Conservation (phyloP, 2,888 invertebrate genomes). For the Campopleginae sp. region DNA sequence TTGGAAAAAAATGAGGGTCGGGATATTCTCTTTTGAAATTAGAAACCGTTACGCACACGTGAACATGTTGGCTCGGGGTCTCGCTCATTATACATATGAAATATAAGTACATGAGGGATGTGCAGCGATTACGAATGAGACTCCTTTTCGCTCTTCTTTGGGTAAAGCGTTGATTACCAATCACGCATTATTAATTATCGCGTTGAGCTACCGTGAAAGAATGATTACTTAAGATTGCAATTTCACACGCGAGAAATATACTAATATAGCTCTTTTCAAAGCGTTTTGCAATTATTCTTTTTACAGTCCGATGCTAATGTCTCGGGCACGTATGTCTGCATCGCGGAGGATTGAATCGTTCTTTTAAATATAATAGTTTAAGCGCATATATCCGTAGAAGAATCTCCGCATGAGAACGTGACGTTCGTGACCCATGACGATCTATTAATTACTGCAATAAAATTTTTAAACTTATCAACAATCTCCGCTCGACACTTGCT, state of each 20-base stretch:
- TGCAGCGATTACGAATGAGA: slow-evolving; percentile 38
- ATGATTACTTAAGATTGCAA: slow-evolving; percentile 47
- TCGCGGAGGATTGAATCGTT: slow-evolving; percentile 49
- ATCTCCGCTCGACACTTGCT: slow-evolving; percentile 1
- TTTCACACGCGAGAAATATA: slow-evolving; percentile 57
- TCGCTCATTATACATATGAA: slow-evolving; percentile 8
- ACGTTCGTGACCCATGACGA: slow-evolving; percentile 23
- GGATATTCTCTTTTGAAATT: slow-evolving; percentile 16
- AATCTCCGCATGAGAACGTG: slow-evolving; percentile 27
- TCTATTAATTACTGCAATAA: slow-evolving; percentile 10
- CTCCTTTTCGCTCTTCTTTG: slow-evolving; percentile 14
- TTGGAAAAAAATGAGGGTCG: slow-evolving; percentile 1
- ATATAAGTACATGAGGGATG: slow-evolving; percentile 21
- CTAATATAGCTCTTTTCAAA: slow-evolving; percentile 14
- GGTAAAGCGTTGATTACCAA: slow-evolving; percentile 33
- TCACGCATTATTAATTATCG: slow-evolving; percentile 59
- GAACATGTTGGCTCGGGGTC: slow-evolving; percentile 29
- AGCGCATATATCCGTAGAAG: neutral
- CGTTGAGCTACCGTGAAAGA: slow-evolving; percentile 52
- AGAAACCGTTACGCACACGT: slow-evolving; percentile 35
- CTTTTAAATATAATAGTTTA: slow-evolving; percentile 30
- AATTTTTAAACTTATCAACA: neutral
- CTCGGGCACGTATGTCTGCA: slow-evolving; percentile 40
- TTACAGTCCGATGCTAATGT: slow-evolving; percentile 24
- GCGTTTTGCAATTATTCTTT: slow-evolving; percentile 45